Evolutionary conservation across 2,888 invertebrate genomes (phyloP).

Genomic region (Parthenolecanium corni): DNA sequence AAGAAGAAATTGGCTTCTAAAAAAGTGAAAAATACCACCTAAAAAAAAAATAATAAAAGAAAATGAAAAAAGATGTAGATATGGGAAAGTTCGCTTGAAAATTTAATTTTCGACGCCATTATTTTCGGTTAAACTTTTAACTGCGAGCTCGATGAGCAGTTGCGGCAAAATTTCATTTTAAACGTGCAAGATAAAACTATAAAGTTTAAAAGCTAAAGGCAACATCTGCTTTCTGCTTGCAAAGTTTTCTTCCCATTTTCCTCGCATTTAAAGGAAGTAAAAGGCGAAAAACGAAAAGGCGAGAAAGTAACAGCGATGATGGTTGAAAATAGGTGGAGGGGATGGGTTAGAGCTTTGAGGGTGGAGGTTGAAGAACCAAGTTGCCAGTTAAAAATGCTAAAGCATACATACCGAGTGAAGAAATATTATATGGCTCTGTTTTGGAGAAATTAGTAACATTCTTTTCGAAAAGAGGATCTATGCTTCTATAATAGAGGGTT

Average conservation of each 20-base stretch:
- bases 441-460: conserved; percentile 4
- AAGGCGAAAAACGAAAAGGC: conserved; percentile 4
- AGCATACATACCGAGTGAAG: too few relatives aligned
- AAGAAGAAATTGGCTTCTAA: background rate
- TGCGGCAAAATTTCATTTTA: conserved; percentile 27
- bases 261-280: conserved; percentile 21
- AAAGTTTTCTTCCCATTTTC: conserved; percentile 23
- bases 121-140: conserved; percentile 23
- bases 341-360: background rate
- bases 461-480: background rate
- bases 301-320: background rate
- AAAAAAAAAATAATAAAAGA: background rate
- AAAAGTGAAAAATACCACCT: background rate
- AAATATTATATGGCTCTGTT: background rate
- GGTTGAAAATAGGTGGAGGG: too few relatives aligned
- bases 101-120: conserved; percentile 26
- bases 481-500: too few relatives aligned
- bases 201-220: conserved; percentile 27
- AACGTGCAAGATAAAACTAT: conserved; percentile 27
- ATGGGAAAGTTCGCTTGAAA: conserved; percentile 14
- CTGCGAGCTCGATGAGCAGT: conserved; percentile 24
- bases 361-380: background rate
- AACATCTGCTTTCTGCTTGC: conserved; percentile 27
- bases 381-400: too few relatives aligned
- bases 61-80: background rate